phyloP scores from a whole-genome alignment of 2,888 invertebrate species.

The Bruchidius siliquastri region DNA sequence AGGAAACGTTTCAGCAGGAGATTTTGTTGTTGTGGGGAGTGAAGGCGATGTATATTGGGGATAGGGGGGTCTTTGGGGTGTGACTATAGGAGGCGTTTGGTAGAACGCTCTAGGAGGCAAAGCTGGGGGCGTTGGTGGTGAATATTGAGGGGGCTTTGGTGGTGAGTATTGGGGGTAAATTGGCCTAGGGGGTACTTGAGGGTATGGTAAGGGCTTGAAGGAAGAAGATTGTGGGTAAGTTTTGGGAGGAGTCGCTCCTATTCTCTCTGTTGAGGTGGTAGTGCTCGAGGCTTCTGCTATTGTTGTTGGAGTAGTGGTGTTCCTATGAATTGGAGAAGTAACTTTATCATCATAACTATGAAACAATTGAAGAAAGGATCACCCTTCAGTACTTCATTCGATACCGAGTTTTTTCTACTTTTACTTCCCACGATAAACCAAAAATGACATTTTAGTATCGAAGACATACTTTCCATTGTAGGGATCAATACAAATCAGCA shows the following conservation, averaged over 20 bases:
- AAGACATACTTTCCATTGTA: too few relatives aligned
- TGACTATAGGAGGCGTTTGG: background rate
- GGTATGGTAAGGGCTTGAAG: background rate
- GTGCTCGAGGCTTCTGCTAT: background rate
- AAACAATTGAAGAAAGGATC: too few relatives aligned
- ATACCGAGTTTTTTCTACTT: too few relatives aligned
- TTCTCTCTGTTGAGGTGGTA: background rate
- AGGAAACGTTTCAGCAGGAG: constrained; percentile 1
- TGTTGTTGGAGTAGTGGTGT: constrained; percentile 5
- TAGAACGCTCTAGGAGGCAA: background rate
- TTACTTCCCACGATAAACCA: too few relatives aligned
- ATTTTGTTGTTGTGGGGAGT: background rate
- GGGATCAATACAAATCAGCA: too few relatives aligned
- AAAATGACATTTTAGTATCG: too few relatives aligned
- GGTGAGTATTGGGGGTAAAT: background rate
- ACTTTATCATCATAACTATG: background rate
- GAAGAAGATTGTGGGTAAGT: background rate
- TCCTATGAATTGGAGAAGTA: background rate
- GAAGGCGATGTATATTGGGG: constrained; percentile 3
- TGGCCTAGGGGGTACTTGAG: background rate
- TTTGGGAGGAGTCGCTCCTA: background rate
- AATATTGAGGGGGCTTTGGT: constrained; percentile 2
- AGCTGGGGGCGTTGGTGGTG: background rate
- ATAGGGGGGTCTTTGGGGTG: background rate
- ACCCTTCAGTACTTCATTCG: too few relatives aligned